Evolutionary conservation across 2,113 vertebrate species (phyloP), one percentile per base, ranked within the genome.

Genomic region (Atherinomorus stipes): DNA sequence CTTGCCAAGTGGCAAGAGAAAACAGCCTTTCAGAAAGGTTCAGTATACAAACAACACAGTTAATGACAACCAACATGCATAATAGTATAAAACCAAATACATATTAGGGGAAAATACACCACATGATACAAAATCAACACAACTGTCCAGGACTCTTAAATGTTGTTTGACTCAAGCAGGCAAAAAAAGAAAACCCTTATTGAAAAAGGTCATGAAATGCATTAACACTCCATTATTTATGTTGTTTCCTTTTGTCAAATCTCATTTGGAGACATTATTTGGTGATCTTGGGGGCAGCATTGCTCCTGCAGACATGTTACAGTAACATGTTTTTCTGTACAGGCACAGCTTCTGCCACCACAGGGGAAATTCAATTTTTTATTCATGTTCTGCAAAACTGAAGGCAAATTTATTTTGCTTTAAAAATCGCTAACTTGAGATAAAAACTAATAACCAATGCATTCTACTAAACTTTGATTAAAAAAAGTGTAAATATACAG

Each of bases 51-150:
- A 88, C 74, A 80, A 66, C 76, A 34, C 42, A 75, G 65, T 79
- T 66, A 66, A 71, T 61, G 28, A 79, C 34, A 80, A 58, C 45
- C 50, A 57, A 73, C 87, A 88, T 88, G 85, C 82, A 85, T 83
- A 78, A 71, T 34, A 88, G 52, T 84, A 88, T 65, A 79, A 88
- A 83, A 83, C 69, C 83, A 88, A 78, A 81, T 76, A 81, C 38
- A 80, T 54, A 70, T 70, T 64, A 23, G 52, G 22, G 44, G 62
- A 50, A 72, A 64, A 71, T 44, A 74, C 47, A 58, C 21, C 38
- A 57, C n/a, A 25, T 51, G 67, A 50, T 59, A 13, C 26, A 71
- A 72, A 56, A 56, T 16, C 19, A 75, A 64, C 25, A 53, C 47
- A 61, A 47, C 57, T 70, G 51, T 53, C 51, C 52, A 70, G 52